A percentile compares a stretch with the other conserved stretches of the same genome.
These are phyloP conservation scores for Andrena trimmerana DNA, from an alignment of 2,888 invertebrate genomes.

Conservation along the genomic window DNA sequence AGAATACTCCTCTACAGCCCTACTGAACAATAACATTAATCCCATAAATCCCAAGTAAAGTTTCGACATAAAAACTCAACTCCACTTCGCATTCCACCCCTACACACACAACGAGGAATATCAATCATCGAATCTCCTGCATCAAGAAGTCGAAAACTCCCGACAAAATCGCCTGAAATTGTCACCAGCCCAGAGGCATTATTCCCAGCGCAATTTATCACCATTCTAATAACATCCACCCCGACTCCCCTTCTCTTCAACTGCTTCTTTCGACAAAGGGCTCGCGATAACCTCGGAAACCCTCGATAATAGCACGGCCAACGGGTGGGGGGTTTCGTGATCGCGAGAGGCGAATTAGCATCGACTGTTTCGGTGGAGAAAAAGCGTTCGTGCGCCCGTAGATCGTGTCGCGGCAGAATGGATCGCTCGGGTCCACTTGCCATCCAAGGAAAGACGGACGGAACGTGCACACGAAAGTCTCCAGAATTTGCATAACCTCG, in stretches of 20 bases:
- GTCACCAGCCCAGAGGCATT: constrained; percentile 33
- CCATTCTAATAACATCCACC: constrained; percentile 22
- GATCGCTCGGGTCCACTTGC: constrained; percentile 34
- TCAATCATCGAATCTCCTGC: not conserved
- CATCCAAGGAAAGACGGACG: constrained; percentile 38
- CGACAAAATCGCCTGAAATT: constrained; percentile 25
- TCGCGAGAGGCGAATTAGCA: constrained; percentile 49
- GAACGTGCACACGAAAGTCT: constrained; percentile 25
- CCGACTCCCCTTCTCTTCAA: not conserved
- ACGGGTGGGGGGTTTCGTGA: constrained; percentile 32
- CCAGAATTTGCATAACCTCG: constrained; percentile 58
- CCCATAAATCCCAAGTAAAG: no score
- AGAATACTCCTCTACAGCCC: no score
- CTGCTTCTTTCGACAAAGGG: constrained; percentile 8
- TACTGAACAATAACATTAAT: no score
- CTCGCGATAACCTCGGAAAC: constrained; percentile 17
- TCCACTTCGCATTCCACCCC: no score
- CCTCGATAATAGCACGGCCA: constrained; percentile 30
- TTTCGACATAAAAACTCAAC: no score
- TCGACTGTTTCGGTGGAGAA: constrained; percentile 41
- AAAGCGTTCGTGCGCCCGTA: constrained; percentile 27
- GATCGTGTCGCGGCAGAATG: constrained; percentile 15
- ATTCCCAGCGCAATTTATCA: constrained; percentile 34
- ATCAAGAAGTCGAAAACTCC: not conserved
- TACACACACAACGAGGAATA: not conserved